phyloP scores from a whole-genome alignment of 2,797 vertebrate genomes.

The Cossypha heuglini region DNA sequence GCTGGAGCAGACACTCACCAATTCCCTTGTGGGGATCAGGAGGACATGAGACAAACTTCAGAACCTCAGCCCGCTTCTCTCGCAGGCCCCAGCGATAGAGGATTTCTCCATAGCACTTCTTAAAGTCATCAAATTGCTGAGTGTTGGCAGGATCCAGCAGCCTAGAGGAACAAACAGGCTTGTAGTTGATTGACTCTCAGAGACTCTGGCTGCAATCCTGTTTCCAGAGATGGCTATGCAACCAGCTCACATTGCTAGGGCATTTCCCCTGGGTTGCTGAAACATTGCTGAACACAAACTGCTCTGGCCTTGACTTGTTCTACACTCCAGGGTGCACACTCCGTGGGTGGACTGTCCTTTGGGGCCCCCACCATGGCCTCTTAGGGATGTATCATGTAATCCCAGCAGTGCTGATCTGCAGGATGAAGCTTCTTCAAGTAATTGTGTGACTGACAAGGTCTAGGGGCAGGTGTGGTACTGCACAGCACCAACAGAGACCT shows the following conservation, averaged over 20 bases:
- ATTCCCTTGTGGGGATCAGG: conserved; percentile 96
- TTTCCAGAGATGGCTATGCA: neutral
- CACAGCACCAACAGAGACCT: neutral
- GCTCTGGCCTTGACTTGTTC: neutral
- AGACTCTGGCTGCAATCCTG: neutral
- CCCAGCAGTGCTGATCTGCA: neutral
- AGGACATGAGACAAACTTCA: conserved; percentile 93
- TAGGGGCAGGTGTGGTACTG: neutral
- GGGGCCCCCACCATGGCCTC: rapidly evolving
- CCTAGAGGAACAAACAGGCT: conserved; percentile 63
- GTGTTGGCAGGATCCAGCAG: conserved; percentile 90
- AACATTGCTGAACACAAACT: neutral
- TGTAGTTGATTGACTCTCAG: neutral
- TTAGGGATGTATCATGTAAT: neutral
- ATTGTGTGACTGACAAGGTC: neutral
- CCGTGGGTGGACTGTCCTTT: rapidly evolving
- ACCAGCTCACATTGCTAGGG: neutral
- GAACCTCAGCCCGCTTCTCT: conserved; percentile 92
- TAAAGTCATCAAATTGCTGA: conserved; percentile 96
- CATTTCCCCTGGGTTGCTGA: neutral
- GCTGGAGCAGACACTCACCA: conserved; percentile 74
- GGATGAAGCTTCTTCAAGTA: neutral
- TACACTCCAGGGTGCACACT: neutral
- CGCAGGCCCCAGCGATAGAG: conserved; percentile 93
- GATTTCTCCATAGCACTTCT: conserved; percentile 96